Base-by-base conservation (phyloP, 2,797 vertebrate species). In the Capromys pilorides region DNA sequence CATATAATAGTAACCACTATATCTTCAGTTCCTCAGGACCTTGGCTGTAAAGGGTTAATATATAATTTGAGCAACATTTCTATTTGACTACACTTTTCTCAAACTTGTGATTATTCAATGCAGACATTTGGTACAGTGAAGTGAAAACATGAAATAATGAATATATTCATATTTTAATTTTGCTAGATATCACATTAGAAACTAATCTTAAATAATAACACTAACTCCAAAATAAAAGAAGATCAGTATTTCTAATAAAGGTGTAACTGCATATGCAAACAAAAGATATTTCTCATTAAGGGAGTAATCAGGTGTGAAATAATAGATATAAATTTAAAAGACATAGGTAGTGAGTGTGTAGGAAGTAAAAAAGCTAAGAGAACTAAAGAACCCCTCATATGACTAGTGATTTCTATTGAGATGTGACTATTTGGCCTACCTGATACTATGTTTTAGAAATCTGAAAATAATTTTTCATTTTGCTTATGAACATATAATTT, bases 111-210 rank as follows among this genome's bases (percentile, higher is more conserved):
- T 45, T 96, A 77, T 51, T 80, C 41, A 80, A 13, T 6, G 67
- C 57, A 81, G 31, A 22, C 5, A 45, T 26, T 31, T 57, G 9
- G 0, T 49, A 51, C 3, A 49, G 8, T 36, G 54, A 93, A 83
- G n/a, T 4, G 5, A 77, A 85, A 66, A 67, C 88, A 83, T 39
- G 5, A 9, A 69, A 83, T 54, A 75, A 84, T 75, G 9, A 84
- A 69, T 83, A 61, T 2, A 85, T 90, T 39, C 12, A 79, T 36
- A 91, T 81, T 71, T 82, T n/a, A 71, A 2, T 91, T 94, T 88
- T 94, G 26, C 16, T 71, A 33, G 1, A 2, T 64, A 73, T 79
- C 71, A 96, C 66, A 5, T 28, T 86, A 78, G 28, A 79, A 89
- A 82, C 12, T 2, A n/a, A 77, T 13, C 31, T 36, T 21, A 66